A percentile compares a stretch with the other conserved stretches of the same genome.
phyloP scores from a whole-genome alignment of 1,140 invertebrate species.

The Drosophila parabipectinata region DNA sequence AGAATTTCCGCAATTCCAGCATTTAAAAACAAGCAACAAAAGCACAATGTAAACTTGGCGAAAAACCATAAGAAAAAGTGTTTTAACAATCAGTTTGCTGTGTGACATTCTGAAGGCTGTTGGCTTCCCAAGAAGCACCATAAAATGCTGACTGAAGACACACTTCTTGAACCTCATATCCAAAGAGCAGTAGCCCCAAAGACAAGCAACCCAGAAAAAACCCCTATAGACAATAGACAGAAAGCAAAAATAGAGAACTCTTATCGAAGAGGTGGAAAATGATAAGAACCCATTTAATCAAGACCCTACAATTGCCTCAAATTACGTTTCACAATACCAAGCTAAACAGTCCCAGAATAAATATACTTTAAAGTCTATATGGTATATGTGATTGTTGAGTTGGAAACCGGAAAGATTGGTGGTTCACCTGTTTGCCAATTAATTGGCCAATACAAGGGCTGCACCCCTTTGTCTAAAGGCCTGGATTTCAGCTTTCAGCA shows the following conservation, averaged over 20 bases:
- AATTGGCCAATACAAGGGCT: slow-evolving; percentile 43
- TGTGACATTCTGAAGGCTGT: slow-evolving; percentile 80
- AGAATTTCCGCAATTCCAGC: slow-evolving; percentile 30
- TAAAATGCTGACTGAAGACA: slow-evolving; percentile 63
- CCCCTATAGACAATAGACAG: slow-evolving; percentile 11
- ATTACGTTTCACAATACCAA: slow-evolving; percentile 38
- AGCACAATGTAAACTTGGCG: slow-evolving; percentile 25
- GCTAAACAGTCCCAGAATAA: slow-evolving; percentile 10
- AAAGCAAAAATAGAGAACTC: slow-evolving; percentile 5
- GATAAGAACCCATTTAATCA: slow-evolving; percentile 72
- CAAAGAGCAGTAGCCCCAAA: slow-evolving; percentile 20
- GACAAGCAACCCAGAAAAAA: slow-evolving; percentile 10
- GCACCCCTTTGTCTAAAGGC: slow-evolving; percentile 43
- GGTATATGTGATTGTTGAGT: slow-evolving; percentile 4
- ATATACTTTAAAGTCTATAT: slow-evolving; percentile 32
- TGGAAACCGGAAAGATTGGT: not conserved
- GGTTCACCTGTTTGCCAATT: slow-evolving; percentile 26
- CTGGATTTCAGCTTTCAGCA: slow-evolving; percentile 24
- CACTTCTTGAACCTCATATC: slow-evolving; percentile 16
- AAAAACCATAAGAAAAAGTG: slow-evolving; percentile 9
- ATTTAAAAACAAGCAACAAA: slow-evolving; percentile 7
- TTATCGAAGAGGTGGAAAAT: slow-evolving; percentile 54
- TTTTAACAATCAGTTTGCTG: slow-evolving; percentile 29
- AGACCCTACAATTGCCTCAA: slow-evolving; percentile 60
- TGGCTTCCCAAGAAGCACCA: slow-evolving; percentile 50